A percentile compares a stretch with the other conserved stretches of the same genome.
phyloP scores from a whole-genome alignment of 2,888 invertebrate species.

The Entomobrya multifasciata region DNA sequence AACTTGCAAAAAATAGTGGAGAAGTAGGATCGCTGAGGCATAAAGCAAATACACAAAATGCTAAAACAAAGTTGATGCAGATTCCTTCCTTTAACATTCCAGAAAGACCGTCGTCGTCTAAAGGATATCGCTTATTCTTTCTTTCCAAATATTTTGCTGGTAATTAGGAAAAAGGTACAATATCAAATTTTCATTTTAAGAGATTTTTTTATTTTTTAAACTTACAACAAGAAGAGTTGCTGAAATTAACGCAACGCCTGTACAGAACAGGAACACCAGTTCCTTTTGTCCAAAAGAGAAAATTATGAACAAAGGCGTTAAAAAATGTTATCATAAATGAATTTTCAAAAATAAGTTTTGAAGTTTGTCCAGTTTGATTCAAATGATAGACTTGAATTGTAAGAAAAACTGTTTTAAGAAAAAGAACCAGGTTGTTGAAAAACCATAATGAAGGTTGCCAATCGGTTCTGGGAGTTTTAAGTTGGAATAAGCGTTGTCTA shows the following conservation, averaged over 20 bases:
- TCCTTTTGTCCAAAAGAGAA: not conserved
- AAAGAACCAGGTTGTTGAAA: constrained; percentile 16
- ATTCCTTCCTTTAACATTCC: constrained; percentile 12
- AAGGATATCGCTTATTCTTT: constrained; percentile 3
- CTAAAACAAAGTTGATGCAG: constrained; percentile 17
- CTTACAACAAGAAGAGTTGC: not conserved
- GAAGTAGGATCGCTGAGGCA: not conserved
- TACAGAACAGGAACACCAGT: not conserved
- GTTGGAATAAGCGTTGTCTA: not conserved
- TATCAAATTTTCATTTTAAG: not conserved
- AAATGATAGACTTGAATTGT: constrained; percentile 3
- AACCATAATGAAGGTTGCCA: not conserved
- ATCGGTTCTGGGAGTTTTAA: not conserved
- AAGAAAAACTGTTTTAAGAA: constrained; percentile 8
- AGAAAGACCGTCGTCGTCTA: constrained; percentile 21
- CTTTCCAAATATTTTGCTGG: not conserved
- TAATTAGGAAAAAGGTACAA: too few relatives aligned
- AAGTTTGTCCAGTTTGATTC: not conserved
- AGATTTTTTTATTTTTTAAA: not conserved
- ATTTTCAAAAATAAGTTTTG: constrained; percentile 31
- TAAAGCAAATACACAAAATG: constrained; percentile 21
- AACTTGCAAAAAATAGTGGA: constrained; percentile 43
- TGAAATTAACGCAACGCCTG: constrained; percentile 5
- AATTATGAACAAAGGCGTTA: constrained; percentile 39
- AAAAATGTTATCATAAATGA: too few relatives aligned